Base-by-base conservation (phyloP, 1,140 invertebrate species). In the Hypsibius dujardini region DNA sequence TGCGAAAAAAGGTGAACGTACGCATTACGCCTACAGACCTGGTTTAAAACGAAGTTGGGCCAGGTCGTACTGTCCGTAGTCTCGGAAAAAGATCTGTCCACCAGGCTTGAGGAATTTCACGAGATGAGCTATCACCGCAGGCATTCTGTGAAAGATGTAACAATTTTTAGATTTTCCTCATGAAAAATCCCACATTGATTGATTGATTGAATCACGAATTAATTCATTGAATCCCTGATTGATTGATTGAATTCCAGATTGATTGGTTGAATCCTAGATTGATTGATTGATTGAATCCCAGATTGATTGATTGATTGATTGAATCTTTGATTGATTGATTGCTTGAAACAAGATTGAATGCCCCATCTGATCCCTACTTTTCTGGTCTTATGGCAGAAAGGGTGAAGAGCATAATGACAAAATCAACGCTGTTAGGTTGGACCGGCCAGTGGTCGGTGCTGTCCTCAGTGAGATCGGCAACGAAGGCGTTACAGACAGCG, bases 1-100 rank as follows among this genome's bases (percentile, higher is more conserved):
- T 1, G 45, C 3, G 1, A 28, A 2, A 46, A 15, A 71, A 14
- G 28, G 71, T 62, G 7, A 56, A 56, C 7, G n/a, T 70, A 28
- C 28, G 28, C 46, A 42, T 50, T 50, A 72, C 42, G 15, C 46
- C 46, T n/a, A 46, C 67, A 1, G 73, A 77, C 83, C 92, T 76
- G 87, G 86, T 80, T 98, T 98, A 79, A 98, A 98, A 73, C 95
- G 82, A n/a, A 98, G 80, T 78, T 99, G 95, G 1, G 94, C 92
- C 78, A 99, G 82, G 81, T 99, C 96, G 79, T 93, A 95, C 74
- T 88, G 84, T 12, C 95, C 95, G 80, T 98, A 99, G 80, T 99
- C 96, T 71, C 96, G 83, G 76, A 98, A 93, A 40, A 98, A 81
- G 15, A 98, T 79, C 69, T 89, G 78, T 2, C 96, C 96, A 69